Base-by-base conservation (phyloP, 2,888 invertebrate species). In the Xylocampa areola region DNA sequence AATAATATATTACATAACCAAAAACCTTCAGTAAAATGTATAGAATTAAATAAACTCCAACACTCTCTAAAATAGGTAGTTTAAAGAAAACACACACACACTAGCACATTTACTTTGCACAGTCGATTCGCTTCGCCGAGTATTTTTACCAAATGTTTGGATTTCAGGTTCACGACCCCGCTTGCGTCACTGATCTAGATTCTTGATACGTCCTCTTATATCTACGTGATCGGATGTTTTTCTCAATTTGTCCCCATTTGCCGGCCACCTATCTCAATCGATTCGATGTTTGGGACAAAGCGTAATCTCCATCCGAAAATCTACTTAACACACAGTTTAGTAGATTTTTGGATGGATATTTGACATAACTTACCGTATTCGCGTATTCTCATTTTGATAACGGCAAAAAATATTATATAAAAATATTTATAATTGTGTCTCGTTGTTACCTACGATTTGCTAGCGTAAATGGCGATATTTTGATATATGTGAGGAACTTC, bases 111-210 rank as follows among this genome's bases (percentile, higher is more conserved):
- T n/a, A 35, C 36, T 14, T 60, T 8, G n/a, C n/a, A n/a, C n/a
- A n/a, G n/a, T n/a, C n/a, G n/a, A n/a, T 14, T 40, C 13, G 14
- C n/a, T 29, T 13, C 33, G 19, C 19, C 2, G 29, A 50, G 23
- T 65, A 40, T 70, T 64, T 52, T 52, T 32, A 52, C 66, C 49
- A 62, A 65, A 57, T 66, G 49, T 67, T 74, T 47, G 35, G 45
- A 47, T 54, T 53, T 13, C 33, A 59, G 55, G 43, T 60, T 51
- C 30, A 23, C 21, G 40, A 68, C 55, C 63, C 55, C 13, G 41
- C 39, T 73, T 60, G 51, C 59, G 48, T 62, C 68, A 61, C 40
- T 50, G 60, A 61, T 64, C 72, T 40, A 40, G 51, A 68, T 67
- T 68, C 50, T 37, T 50, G 40, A 54, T 44, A 39, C 47, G 29